Evolutionary conservation across 2,797 vertebrate species (phyloP).

Genomic region (Hafferia zeledoni): DNA sequence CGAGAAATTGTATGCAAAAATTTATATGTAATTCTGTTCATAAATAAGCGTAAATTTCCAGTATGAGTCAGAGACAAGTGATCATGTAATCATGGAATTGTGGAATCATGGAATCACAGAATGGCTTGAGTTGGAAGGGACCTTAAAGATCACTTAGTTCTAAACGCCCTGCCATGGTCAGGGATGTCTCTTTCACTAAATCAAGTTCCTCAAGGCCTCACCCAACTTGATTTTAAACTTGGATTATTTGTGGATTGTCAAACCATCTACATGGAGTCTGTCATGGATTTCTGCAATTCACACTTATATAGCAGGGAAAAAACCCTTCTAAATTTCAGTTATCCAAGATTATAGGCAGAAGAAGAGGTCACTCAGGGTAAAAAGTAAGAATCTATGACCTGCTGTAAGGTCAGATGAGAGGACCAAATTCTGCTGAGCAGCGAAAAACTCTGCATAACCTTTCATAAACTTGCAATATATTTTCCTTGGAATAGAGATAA

Average conservation of each 20-base stretch:
- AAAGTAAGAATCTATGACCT: background rate
- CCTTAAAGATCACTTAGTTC: background rate
- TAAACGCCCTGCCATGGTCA: fast-evolving
- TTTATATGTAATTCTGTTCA: background rate
- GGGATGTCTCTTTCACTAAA: background rate
- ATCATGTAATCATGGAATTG: background rate
- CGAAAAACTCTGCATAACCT: background rate
- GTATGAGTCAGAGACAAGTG: background rate
- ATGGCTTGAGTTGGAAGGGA: background rate
- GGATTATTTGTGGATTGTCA: background rate
- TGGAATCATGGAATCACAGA: background rate
- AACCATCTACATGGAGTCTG: background rate
- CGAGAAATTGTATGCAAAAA: background rate
- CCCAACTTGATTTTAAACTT: background rate
- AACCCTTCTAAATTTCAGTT: background rate
- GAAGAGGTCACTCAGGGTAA: background rate
- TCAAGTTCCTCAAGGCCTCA: background rate
- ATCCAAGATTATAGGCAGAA: background rate
- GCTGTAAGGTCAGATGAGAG: background rate
- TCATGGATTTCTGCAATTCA: background rate
- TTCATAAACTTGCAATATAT: background rate
- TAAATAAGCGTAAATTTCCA: background rate
- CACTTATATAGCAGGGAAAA: background rate
- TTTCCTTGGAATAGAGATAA: conserved; percentile 25
- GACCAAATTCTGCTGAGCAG: background rate